phyloP scores from a whole-genome alignment of 1,140 invertebrate species.

The Dendroctonus valens region DNA sequence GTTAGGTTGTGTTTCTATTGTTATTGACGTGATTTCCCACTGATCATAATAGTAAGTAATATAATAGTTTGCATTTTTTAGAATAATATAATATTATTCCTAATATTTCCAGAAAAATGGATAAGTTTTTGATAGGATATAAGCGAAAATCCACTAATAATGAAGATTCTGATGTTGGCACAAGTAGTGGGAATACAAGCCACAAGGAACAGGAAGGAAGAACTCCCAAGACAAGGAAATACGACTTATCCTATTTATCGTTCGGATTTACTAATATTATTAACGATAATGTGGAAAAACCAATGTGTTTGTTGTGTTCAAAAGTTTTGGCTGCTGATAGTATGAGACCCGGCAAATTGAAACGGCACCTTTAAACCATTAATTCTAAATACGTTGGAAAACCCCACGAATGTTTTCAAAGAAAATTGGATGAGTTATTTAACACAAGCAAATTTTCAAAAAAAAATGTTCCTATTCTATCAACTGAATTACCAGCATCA shows the following conservation, averaged over 20 bases:
- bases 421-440: background rate
- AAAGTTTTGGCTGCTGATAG: constrained; percentile 26
- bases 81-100: background rate
- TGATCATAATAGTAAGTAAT: background rate
- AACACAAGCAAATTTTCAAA: constrained; percentile 6
- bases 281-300: constrained; percentile 22
- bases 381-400: constrained; percentile 7
- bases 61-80: background rate
- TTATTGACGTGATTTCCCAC: background rate
- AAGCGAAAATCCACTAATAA: constrained; percentile 1
- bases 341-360: constrained; percentile 20
- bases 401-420: background rate
- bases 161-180: background rate
- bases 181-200: background rate
- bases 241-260: constrained; percentile 8
- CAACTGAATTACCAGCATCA: too few relatives aligned
- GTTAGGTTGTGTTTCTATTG: background rate
- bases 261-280: constrained; percentile 15
- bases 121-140: constrained; percentile 8
- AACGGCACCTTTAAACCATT: constrained; percentile 17
- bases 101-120: background rate
- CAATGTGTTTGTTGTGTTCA: constrained; percentile 23
- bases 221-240: constrained; percentile 11
- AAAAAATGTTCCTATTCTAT: too few relatives aligned
- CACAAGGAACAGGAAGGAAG: too few relatives aligned